Evolutionary conservation across 2,113 vertebrate genomes (phyloP).

Genomic region (Ranitomeya variabilis): DNA sequence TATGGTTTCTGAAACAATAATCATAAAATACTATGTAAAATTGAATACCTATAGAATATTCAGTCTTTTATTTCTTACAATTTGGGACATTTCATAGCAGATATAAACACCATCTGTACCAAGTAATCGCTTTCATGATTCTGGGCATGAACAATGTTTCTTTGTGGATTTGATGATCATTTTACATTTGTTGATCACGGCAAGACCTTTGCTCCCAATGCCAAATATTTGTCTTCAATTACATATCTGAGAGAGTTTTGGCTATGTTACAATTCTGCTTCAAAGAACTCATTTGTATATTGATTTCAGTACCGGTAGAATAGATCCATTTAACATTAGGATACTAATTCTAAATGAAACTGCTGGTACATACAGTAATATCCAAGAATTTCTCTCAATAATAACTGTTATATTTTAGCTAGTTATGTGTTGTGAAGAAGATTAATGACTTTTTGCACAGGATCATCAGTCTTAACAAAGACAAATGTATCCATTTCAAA

Average conservation of each 20-base stretch:
- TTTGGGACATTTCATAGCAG: neutral
- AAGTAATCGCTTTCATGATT: slow-evolving; percentile 31
- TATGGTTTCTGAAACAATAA: neutral
- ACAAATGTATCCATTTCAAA: slow-evolving; percentile 24
- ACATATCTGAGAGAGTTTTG: slow-evolving; percentile 39
- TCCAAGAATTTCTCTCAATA: slow-evolving; percentile 26
- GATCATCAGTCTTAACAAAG: slow-evolving; percentile 15
- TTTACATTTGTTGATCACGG: slow-evolving; percentile 39
- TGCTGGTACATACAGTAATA: neutral
- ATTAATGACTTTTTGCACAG: neutral
- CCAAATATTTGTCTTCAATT: slow-evolving; percentile 38
- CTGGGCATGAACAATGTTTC: slow-evolving; percentile 26
- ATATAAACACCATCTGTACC: slow-evolving; percentile 22
- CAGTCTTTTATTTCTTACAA: neutral
- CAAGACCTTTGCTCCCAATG: slow-evolving; percentile 21
- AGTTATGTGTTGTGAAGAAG: slow-evolving; percentile 9
- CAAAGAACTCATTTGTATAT: neutral
- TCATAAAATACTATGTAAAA: neutral
- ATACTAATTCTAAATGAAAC: neutral
- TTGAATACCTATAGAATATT: neutral
- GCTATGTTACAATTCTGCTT: slow-evolving; percentile 29
- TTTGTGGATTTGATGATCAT: slow-evolving; percentile 16
- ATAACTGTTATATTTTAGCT: slow-evolving; percentile 1
- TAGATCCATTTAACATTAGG: neutral
- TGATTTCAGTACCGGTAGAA: neutral